phyloP scores from a whole-genome alignment of 2,888 invertebrate species.

The Eumacrocentrus americanus region DNA sequence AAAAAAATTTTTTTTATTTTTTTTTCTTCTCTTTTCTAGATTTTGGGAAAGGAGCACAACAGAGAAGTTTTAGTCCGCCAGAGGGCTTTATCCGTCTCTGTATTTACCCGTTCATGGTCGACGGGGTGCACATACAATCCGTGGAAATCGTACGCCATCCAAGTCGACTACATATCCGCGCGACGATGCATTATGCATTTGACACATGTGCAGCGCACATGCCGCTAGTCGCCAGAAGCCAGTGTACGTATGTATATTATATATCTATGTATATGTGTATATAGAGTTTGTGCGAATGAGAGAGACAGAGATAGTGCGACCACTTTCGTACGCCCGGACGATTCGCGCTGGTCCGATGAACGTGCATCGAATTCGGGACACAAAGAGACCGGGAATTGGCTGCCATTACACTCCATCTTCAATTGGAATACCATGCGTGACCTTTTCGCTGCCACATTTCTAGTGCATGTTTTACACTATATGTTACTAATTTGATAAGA shows the following conservation, averaged over 20 bases:
- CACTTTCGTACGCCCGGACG: conserved; percentile 26
- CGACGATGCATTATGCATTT: conserved; percentile 43
- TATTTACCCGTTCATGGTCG: conserved; percentile 17
- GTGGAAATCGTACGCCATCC: conserved; percentile 9
- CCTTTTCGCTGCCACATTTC: neutral
- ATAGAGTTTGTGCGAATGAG: neutral
- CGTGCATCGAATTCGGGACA: conserved; percentile 14
- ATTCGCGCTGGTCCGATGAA: conserved; percentile 22
- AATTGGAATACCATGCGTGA: neutral
- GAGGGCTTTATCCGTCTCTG: neutral
- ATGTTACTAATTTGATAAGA: no score
- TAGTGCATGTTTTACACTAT: no score
- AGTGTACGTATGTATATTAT: neutral
- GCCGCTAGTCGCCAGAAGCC: conserved; percentile 2
- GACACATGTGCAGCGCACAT: conserved; percentile 39
- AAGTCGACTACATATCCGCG: conserved; percentile 31
- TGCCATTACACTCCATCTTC: conserved; percentile 16
- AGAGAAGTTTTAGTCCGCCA: neutral
- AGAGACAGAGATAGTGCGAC: conserved; percentile 1
- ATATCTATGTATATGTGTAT: neutral
- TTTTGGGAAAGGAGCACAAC: no score
- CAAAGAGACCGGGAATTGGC: conserved; percentile 10
- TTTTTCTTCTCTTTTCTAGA: no score
- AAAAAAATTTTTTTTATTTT: neutral
- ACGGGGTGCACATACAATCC: conserved; percentile 10